Base-by-base conservation (phyloP, 2,797 vertebrate species). In the Aldrovandia affinis region DNA sequence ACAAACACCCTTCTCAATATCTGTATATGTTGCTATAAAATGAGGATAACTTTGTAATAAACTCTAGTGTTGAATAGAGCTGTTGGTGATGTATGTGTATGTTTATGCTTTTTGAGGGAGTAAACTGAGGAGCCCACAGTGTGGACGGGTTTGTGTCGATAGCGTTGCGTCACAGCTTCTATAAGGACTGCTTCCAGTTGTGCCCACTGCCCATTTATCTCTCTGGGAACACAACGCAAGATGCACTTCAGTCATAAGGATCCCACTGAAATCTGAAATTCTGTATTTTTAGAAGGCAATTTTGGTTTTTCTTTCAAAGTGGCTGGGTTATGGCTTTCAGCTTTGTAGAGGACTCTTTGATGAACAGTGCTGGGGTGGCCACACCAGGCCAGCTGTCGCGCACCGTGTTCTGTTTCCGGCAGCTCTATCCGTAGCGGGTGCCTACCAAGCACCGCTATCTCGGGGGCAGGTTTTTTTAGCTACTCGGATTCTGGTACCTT, bases 1-100 rank as follows among this genome's bases (percentile, higher is more conserved):
- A 80, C 50, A 54, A 81, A 81, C 44, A 47, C 63, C 36, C 78
- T 57, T 25, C 47, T 83, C 42, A 10, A 80, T 70, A 80, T 81
- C 61, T 84, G 78, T 84, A 84, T 73, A 84, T 84, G 83, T 84
- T 81, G 78, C 78, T 73, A 42, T 81, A 84, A 80, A 80, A 78
- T 70, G 52, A 84, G 33, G 63, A 47, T 79, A 84, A 50, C 61
- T 84, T 84, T 84, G 57, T 81, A 84, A 84, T 84, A 84, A 84
- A 84, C 65, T 83, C 75, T 84, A 44, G 63, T 84, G 83, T 84
- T 84, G 78, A 84, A 70, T 81, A 84, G 61, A 84, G 65, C n/a
- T 68, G 7, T 18, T 20, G 50, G 83, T 36, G 47, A 50, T 47
- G 63, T 65, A 28, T 55, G 59, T 68, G 20, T 80, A 12, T 82